A percentile compares a stretch with the other conserved stretches of the same genome.
phyloP scores from a whole-genome alignment of 2,797 vertebrate genomes.

The Nannoperca australis region DNA sequence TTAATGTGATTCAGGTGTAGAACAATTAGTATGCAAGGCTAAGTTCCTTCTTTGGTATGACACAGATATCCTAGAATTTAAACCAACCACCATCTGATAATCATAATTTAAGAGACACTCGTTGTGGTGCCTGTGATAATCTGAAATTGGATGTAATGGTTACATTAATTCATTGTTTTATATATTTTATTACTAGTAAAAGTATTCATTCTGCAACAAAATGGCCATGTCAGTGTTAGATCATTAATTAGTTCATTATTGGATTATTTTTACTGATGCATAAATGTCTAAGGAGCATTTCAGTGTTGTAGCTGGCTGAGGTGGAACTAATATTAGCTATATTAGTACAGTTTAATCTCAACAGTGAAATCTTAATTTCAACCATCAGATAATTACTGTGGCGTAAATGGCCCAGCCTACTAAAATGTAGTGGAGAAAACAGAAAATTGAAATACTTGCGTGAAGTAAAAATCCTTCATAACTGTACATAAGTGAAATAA shows the following conservation, averaged over 20 bases:
- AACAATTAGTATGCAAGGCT: slow-evolving; percentile 47
- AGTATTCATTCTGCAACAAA: too few relatives aligned
- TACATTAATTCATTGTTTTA: not conserved
- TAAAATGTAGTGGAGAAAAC: not conserved
- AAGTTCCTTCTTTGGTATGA: slow-evolving; percentile 25
- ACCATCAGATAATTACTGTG: not conserved
- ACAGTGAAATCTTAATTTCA: not conserved
- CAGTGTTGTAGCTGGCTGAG: not conserved
- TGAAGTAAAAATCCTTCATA: not conserved
- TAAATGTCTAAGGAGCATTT: not conserved
- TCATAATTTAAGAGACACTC: slow-evolving; percentile 29
- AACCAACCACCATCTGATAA: slow-evolving; percentile 20
- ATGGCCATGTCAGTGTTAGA: not conserved
- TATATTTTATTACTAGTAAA: not conserved
- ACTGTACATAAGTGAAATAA: not conserved
- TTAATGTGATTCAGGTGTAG: slow-evolving; percentile 44
- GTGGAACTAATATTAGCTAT: not conserved
- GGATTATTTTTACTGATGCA: not conserved
- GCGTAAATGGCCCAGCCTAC: not conserved
- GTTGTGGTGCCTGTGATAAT: slow-evolving; percentile 1
- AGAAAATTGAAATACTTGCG: not conserved
- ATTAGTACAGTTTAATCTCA: not conserved
- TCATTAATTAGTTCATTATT: not conserved
- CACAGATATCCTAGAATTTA: slow-evolving; percentile 20
- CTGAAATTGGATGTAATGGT: not conserved